A percentile compares a stretch with the other conserved stretches of the same genome.
phyloP scores from a whole-genome alignment of 2,888 invertebrate genomes.

The Diaprepes abbreviatus region DNA sequence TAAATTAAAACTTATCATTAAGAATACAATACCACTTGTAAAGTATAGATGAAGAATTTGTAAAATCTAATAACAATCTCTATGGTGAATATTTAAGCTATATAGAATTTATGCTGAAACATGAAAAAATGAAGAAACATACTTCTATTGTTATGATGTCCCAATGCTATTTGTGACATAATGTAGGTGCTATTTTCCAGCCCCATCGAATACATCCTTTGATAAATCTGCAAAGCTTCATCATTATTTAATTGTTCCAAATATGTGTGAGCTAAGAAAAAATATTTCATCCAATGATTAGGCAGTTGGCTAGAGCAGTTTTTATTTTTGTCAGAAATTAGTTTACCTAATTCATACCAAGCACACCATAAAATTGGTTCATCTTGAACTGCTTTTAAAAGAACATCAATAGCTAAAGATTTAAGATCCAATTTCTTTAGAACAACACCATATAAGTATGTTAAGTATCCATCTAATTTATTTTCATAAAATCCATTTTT shows the following conservation, averaged over 20 bases:
- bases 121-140: slow-evolving; percentile 54
- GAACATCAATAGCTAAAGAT: slow-evolving; percentile 82
- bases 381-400: slow-evolving; percentile 83
- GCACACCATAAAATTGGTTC: slow-evolving; percentile 95
- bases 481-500: slow-evolving; percentile 72
- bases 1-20: too few species aligned
- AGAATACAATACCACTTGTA: too few species aligned
- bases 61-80: too few species aligned
- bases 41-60: too few species aligned
- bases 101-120: too few species aligned
- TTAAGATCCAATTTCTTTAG: slow-evolving; percentile 88
- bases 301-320: slow-evolving; percentile 78
- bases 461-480: slow-evolving; percentile 87
- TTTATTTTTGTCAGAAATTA: slow-evolving; percentile 81
- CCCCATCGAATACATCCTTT: slow-evolving; percentile 81
- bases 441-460: slow-evolving; percentile 92
- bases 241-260: slow-evolving; percentile 91
- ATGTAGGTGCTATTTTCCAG: slow-evolving; percentile 92
- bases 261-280: slow-evolving; percentile 92
- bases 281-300: slow-evolving; percentile 94
- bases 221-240: slow-evolving; percentile 88
- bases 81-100: too few species aligned
- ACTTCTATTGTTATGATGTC: slow-evolving; percentile 93
- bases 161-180: slow-evolving; percentile 91
- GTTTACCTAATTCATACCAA: slow-evolving; percentile 91